phyloP scores from a whole-genome alignment of 2,113 vertebrate genomes.

The Actenoides lindsayi region DNA sequence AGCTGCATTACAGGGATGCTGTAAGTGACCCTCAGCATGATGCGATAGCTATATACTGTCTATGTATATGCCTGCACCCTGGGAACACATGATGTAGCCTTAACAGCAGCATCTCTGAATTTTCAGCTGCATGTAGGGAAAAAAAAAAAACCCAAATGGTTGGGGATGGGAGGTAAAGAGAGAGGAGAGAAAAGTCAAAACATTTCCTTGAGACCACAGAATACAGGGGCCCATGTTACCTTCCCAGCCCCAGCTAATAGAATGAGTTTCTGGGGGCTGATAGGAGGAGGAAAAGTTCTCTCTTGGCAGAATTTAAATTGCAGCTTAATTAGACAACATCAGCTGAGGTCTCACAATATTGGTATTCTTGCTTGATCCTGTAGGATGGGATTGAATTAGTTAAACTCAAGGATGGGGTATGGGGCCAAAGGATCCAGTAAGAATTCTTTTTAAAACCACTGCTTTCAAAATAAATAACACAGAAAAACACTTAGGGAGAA shows the following conservation, averaged over 20 bases:
- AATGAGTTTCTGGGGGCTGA: neutral
- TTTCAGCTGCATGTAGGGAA: neutral
- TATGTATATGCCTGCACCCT: neutral
- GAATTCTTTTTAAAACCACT: slow-evolving; percentile 26
- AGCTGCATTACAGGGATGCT: neutral
- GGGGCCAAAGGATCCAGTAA: neutral
- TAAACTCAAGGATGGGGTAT: neutral
- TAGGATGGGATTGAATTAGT: neutral
- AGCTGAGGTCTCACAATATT: slow-evolving; percentile 18
- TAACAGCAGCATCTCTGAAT: neutral
- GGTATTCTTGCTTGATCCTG: neutral
- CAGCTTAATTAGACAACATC: slow-evolving; percentile 28
- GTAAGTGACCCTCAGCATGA: neutral
- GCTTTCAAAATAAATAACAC: slow-evolving; percentile 53
- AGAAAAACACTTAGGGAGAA: slow-evolving; percentile 55
- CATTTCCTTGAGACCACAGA: neutral
- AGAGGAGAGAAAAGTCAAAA: neutral
- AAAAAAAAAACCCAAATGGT: neutral
- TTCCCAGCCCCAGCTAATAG: neutral
- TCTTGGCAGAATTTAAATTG: neutral
- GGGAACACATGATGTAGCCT: neutral
- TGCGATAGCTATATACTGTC: neutral
- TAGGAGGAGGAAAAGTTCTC: neutral
- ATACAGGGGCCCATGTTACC: neutral
- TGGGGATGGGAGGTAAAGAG: neutral